Conservation (phyloP, 1,140 invertebrate genomes). For the Aleiodes sp. region DNA sequence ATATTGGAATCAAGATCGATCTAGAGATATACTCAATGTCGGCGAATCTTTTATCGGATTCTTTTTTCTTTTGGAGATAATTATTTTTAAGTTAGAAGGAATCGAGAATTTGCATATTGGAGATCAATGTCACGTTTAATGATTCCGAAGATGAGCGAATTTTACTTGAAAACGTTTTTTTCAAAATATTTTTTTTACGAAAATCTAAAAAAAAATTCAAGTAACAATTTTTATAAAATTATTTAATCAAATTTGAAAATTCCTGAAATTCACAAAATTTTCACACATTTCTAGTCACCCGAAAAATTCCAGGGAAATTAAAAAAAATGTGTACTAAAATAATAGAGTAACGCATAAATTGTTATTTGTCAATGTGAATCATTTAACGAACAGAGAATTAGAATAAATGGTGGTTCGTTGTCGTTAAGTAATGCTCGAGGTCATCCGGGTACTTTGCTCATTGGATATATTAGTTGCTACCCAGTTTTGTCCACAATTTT, state of each 20-base stretch:
- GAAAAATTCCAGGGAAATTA: too few species aligned
- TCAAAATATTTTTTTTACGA: too few species aligned
- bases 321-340: too few species aligned
- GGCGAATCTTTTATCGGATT: slow-evolving; percentile 14
- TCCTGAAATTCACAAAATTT: too few species aligned
- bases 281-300: too few species aligned
- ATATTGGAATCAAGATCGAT: slow-evolving; percentile 12
- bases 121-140: too few species aligned
- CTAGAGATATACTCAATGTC: not conserved
- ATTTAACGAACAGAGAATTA: slow-evolving; percentile 45
- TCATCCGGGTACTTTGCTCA: slow-evolving; percentile 24
- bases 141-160: too few species aligned
- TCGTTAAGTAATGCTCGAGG: slow-evolving; percentile 28
- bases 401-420: slow-evolving; percentile 47
- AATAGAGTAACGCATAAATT: slow-evolving; percentile 28
- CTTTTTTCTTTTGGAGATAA: not conserved
- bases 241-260: too few species aligned
- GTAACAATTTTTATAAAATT: too few species aligned
- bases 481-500: not conserved
- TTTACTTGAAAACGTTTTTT: too few species aligned
- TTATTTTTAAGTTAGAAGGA: not conserved
- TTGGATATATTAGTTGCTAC: not conserved
- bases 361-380: slow-evolving; percentile 37
- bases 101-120: too few species aligned
- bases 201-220: too few species aligned